Conservation (phyloP, 2,797 vertebrate species). For the Melanotaenia pygmaea region DNA sequence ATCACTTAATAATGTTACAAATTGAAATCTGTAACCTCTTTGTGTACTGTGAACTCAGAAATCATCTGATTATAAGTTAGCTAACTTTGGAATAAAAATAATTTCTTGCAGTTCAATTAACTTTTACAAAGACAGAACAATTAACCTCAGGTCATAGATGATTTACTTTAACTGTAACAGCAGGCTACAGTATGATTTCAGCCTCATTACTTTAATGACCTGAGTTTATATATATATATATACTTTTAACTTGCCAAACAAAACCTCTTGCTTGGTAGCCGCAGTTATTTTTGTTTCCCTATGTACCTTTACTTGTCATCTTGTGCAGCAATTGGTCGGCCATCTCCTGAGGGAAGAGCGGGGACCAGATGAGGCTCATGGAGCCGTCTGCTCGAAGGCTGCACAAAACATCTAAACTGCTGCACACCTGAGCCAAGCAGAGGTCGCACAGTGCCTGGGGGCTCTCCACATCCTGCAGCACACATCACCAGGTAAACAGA, state of each 20-base stretch:
- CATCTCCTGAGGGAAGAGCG: slow-evolving; percentile 92
- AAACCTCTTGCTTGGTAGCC: not conserved
- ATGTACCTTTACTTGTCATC: slow-evolving; percentile 90
- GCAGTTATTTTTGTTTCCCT: not conserved
- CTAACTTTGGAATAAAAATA: not conserved
- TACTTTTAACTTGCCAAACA: not conserved
- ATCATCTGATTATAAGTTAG: slow-evolving; percentile 6
- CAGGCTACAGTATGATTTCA: not conserved
- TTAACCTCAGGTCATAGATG: not conserved
- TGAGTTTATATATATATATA: too few species aligned
- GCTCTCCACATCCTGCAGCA: slow-evolving; percentile 85
- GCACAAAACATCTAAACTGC: slow-evolving; percentile 89
- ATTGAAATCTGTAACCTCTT: slow-evolving; percentile 8
- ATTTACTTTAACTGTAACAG: not conserved
- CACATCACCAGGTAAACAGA: slow-evolving; percentile 20
- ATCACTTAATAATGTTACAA: slow-evolving; percentile 42
- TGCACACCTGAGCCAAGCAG: slow-evolving; percentile 90
- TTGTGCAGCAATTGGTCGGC: slow-evolving; percentile 90
- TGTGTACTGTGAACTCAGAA: slow-evolving; percentile 7
- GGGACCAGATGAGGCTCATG: slow-evolving; percentile 86
- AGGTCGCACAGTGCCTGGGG: slow-evolving; percentile 88
- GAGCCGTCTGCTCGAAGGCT: slow-evolving; percentile 89
- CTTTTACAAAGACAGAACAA: not conserved
- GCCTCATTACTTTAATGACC: not conserved
- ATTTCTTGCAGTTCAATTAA: not conserved